Evolutionary conservation across 2,888 invertebrate species (phyloP), one percentile per base, ranked within the genome.

Genomic region (Leptogaster cylindrica): DNA sequence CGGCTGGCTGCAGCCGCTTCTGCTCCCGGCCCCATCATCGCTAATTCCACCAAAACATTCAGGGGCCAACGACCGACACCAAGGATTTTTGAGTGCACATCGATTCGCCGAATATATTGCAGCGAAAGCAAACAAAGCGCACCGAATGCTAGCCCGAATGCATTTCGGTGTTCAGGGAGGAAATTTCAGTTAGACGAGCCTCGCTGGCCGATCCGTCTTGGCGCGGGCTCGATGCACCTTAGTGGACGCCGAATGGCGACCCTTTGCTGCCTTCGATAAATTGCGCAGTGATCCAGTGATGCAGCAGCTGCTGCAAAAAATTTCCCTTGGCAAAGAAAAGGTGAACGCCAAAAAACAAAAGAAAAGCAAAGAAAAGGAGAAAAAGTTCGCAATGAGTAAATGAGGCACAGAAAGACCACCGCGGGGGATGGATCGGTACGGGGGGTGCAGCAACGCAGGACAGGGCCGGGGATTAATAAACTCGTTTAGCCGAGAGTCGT

Each of bases 71-170:
- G 64, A 64, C 64, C 64, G 64, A 31, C 48, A 39, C 33, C 64
- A 64, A 64, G 64, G 64, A 64, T 64, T 64, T 64, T 48, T 64
- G 33, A 48, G 64, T 25, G 61, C 61, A 63, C 58, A 39, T 58
- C 41, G 58, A 58, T 58, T 25, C 58, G 14, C 41, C 58, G 41
- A 58, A 58, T 58, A 51, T 51, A 58, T 58, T 25, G 58, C 16
- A 18, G 36, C 58, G 58, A 23, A 39, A 58, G 41, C 16, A 58
- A 58, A 58, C 58, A 39, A 58, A 58, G 41, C 25, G 20, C 4
- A 16, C n/a, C n/a, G 27, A 18, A 4, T 16, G 10, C 5, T 10
- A 7, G 31, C 25, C 58, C 41, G 14, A 41, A 27, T 25, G 23
- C n/a, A n/a, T n/a, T n/a, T n/a, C n/a, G n/a, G n/a, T 16, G 36